phyloP scores from a whole-genome alignment of 1,140 invertebrate genomes.

The Leptinotarsa undecemlineata region DNA sequence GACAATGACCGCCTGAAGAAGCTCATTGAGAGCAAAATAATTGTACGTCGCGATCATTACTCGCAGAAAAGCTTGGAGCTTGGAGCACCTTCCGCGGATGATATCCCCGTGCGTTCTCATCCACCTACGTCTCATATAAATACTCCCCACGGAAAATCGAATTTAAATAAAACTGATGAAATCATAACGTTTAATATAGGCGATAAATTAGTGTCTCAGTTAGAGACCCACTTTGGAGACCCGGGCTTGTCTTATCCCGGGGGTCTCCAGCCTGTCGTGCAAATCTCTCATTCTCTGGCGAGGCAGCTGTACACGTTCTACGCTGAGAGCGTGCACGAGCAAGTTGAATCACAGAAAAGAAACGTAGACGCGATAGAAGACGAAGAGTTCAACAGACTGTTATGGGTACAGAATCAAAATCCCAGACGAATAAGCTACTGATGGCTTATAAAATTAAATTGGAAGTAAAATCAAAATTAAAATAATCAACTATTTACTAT shows the following conservation, averaged over 20 bases:
- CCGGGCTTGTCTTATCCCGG: conserved; percentile 56
- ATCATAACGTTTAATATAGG: conserved; percentile 65
- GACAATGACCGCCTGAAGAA: conserved; percentile 58
- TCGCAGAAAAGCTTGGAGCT: conserved; percentile 57
- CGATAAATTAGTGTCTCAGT: conserved; percentile 59
- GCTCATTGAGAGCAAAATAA: conserved; percentile 64
- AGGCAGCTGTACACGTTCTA: conserved; percentile 70
- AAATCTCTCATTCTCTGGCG: conserved; percentile 65
- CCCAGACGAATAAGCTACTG: conserved; percentile 61
- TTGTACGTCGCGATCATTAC: conserved; percentile 64
- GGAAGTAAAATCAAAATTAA: no score
- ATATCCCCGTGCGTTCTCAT: no score
- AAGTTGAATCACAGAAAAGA: conserved; percentile 63
- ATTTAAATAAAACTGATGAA: conserved; percentile 47
- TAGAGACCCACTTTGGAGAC: conserved; percentile 62
- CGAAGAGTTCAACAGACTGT: conserved; percentile 64
- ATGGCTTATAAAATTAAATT: no score
- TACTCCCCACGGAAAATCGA: no score
- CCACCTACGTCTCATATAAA: no score
- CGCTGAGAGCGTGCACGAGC: conserved; percentile 68
- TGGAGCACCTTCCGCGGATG: background rate
- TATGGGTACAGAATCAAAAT: conserved; percentile 56
- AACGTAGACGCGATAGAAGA: conserved; percentile 65
- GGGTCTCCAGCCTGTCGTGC: conserved; percentile 63
- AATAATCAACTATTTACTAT: no score